Evolutionary conservation across 2,113 vertebrate genomes (phyloP).

Genomic region (Cercocebus atys): DNA sequence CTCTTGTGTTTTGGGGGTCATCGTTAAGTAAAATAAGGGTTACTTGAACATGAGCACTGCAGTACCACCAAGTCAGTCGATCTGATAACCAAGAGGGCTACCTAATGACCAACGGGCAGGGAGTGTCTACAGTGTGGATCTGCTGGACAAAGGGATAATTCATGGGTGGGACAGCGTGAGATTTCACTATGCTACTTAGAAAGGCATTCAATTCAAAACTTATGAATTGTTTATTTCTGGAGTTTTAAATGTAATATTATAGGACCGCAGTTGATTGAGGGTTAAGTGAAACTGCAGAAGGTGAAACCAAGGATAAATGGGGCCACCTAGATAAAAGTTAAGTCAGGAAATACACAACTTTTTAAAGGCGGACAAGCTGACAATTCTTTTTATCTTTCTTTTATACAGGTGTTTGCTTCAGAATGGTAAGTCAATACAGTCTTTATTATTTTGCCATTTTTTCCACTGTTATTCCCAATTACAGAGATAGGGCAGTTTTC

Average conservation of each 20-base stretch:
- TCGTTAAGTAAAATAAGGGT: neutral
- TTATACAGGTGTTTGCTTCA: slow-evolving; percentile 93
- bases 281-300: neutral
- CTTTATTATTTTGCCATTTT: neutral
- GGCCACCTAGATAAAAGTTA: neutral
- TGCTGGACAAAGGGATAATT: neutral
- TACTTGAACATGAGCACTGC: neutral
- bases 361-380: neutral
- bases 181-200: neutral
- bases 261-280: neutral
- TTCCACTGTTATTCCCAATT: neutral
- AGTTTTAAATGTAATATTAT: neutral
- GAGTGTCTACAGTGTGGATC: neutral
- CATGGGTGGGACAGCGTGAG: neutral
- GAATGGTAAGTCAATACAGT: slow-evolving; percentile 91
- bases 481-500: neutral
- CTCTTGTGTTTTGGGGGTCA: neutral
- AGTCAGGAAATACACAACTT: neutral
- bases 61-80: neutral
- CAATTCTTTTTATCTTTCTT: slow-evolving; percentile 62
- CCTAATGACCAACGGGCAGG: neutral
- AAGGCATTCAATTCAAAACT: neutral
- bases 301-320: neutral
- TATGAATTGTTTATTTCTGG: neutral
- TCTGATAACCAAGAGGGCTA: neutral